Percentiles rank a stretch among this genome's conserved stretches.
phyloP scores from a whole-genome alignment of 2,113 vertebrate genomes.

The Archilochus colubris region DNA sequence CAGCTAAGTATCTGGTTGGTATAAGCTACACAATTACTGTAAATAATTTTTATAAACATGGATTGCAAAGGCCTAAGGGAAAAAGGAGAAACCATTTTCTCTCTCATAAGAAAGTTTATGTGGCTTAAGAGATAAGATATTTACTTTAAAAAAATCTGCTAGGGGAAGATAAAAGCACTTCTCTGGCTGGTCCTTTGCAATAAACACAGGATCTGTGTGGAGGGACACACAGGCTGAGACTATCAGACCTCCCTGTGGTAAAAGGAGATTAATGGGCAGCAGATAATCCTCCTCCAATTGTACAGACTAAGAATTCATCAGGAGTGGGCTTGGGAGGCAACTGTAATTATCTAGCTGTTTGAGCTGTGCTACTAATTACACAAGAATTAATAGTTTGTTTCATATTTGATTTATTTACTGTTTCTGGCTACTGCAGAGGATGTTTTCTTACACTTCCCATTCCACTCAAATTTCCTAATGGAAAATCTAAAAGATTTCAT shows the following conservation, averaged over 20 bases:
- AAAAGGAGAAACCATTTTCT: not conserved
- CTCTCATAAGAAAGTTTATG: not conserved
- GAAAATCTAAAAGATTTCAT: not conserved
- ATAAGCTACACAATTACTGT: not conserved
- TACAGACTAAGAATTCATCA: accelerated
- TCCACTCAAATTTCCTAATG: not conserved
- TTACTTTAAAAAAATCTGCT: not conserved
- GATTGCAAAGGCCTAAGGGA: not conserved
- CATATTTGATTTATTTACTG: not conserved
- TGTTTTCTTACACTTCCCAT: not conserved
- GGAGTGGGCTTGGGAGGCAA: not conserved
- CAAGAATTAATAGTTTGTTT: not conserved
- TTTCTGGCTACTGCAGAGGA: not conserved
- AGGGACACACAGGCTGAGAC: not conserved
- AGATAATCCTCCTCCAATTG: not conserved
- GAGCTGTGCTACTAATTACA: not conserved
- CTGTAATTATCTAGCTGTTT: not conserved
- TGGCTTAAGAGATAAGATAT: not conserved
- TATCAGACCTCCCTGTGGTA: not conserved
- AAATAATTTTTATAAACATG: not conserved
- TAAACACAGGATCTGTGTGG: not conserved
- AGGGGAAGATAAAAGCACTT: not conserved
- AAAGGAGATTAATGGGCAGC: not conserved
- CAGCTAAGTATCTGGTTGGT: not conserved
- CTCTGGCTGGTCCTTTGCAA: not conserved